Evolutionary conservation across 2,797 vertebrate species (phyloP).

Genomic region (Rhynchonycteris naso): DNA sequence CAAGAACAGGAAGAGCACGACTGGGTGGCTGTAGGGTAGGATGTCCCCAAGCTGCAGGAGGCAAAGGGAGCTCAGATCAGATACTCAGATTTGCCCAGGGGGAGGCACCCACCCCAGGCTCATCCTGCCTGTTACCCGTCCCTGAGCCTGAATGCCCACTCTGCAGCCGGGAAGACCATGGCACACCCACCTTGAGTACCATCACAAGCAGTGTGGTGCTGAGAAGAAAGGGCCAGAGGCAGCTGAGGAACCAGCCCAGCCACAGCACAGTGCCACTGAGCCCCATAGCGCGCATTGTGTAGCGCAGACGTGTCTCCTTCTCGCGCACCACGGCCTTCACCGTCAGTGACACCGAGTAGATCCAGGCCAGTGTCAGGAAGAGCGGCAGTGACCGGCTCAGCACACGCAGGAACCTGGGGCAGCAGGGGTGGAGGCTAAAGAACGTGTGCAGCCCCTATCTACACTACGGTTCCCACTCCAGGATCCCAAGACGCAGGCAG

Average conservation of each 20-base stretch:
- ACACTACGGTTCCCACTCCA: fast-evolving
- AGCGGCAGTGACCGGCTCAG: slow-evolving; percentile 93
- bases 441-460: background rate
- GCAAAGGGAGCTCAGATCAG: fast-evolving
- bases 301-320: slow-evolving; percentile 94
- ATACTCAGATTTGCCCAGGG: fast-evolving
- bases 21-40: slow-evolving; percentile 92
- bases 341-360: slow-evolving; percentile 96
- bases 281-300: slow-evolving; percentile 95
- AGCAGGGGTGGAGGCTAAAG: fast-evolving
- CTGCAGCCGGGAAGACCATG: fast-evolving
- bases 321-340: slow-evolving; percentile 95
- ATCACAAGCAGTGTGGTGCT: slow-evolving; percentile 90
- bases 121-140: background rate
- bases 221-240: slow-evolving; percentile 91
- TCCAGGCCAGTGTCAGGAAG: slow-evolving; percentile 96
- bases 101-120: fast-evolving
- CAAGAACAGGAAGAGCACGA: slow-evolving; percentile 92
- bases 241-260: slow-evolving; percentile 96
- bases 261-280: slow-evolving; percentile 90
- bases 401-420: slow-evolving; percentile 91
- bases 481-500: background rate
- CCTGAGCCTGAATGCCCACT: fast-evolving
- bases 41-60: slow-evolving; percentile 90
- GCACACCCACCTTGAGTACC: slow-evolving; percentile 89